phyloP scores from a whole-genome alignment of 2,113 vertebrate genomes.

The Chrysochloris asiatica region DNA sequence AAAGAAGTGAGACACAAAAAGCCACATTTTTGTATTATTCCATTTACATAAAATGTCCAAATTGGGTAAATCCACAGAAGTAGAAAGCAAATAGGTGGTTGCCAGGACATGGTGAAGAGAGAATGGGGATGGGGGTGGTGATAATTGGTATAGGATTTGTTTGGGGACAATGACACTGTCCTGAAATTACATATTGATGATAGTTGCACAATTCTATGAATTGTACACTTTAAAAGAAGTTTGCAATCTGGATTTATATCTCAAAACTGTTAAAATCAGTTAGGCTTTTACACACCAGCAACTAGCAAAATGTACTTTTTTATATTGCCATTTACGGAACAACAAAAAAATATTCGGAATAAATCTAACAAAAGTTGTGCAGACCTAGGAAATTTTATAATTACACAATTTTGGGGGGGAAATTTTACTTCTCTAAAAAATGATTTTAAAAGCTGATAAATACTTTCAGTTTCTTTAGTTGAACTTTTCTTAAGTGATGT shows the following conservation, averaged over 20 bases:
- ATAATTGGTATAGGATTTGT: not conserved
- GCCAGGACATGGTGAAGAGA: not conserved
- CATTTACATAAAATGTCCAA: too few relatives aligned
- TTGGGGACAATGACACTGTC: not conserved
- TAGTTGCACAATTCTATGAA: not conserved
- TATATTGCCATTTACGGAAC: not conserved
- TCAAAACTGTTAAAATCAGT: not conserved
- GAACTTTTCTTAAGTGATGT: not conserved
- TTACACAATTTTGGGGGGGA: slow-evolving; percentile 16
- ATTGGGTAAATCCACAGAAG: not conserved
- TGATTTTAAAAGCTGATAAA: not conserved
- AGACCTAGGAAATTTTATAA: not conserved
- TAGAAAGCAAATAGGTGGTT: not conserved
- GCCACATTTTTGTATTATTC: not conserved
- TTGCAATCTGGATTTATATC: not conserved
- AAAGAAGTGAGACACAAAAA: not conserved
- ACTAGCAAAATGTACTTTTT: not conserved
- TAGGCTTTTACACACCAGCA: not conserved
- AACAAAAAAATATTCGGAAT: not conserved
- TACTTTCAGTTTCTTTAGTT: not conserved
- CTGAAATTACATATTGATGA: not conserved
- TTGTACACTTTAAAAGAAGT: not conserved
- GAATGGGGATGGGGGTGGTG: not conserved
- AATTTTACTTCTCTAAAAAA: not conserved
- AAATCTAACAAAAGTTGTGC: not conserved